phyloP scores from a whole-genome alignment of 2,888 invertebrate species.

The Calliphora vomitoria region DNA sequence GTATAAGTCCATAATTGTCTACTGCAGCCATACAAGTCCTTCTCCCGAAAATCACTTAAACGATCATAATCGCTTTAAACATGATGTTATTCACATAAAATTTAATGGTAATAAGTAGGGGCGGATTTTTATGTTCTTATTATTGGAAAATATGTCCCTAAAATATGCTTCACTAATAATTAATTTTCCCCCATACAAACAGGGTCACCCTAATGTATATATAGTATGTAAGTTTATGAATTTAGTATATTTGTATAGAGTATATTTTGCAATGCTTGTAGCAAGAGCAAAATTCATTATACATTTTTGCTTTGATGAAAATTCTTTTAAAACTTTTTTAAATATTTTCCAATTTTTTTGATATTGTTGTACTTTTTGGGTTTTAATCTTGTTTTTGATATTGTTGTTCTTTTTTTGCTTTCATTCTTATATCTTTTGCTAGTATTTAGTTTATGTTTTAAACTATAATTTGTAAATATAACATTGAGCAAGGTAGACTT shows the following conservation, averaged over 20 bases:
- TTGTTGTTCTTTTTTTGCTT: conserved; percentile 22
- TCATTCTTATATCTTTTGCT: conserved; percentile 4
- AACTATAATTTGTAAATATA: too few relatives aligned
- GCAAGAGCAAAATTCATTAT: conserved; percentile 79
- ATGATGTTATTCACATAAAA: too few relatives aligned
- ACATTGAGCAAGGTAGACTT: too few relatives aligned
- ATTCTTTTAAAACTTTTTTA: conserved; percentile 75
- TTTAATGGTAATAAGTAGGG: too few relatives aligned
- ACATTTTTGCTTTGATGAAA: conserved; percentile 81
- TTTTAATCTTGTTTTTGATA: conserved; percentile 26
- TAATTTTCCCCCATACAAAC: too few relatives aligned
- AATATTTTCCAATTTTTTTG: conserved; percentile 54
- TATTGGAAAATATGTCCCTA: too few relatives aligned
- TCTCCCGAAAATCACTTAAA: too few relatives aligned
- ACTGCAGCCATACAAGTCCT: too few relatives aligned
- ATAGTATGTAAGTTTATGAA: neutral
- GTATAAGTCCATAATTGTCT: too few relatives aligned
- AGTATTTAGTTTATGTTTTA: neutral
- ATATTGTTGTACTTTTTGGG: conserved; percentile 15
- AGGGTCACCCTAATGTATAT: neutral
- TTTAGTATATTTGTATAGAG: neutral
- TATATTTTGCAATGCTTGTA: conserved; percentile 74
- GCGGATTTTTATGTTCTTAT: too few relatives aligned
- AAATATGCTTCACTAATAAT: too few relatives aligned
- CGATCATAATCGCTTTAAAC: too few relatives aligned